Percentiles rank a stretch among this genome's conserved stretches.
Conservation (phyloP, 2,888 invertebrate genomes). For the Coleophora deauratella region DNA sequence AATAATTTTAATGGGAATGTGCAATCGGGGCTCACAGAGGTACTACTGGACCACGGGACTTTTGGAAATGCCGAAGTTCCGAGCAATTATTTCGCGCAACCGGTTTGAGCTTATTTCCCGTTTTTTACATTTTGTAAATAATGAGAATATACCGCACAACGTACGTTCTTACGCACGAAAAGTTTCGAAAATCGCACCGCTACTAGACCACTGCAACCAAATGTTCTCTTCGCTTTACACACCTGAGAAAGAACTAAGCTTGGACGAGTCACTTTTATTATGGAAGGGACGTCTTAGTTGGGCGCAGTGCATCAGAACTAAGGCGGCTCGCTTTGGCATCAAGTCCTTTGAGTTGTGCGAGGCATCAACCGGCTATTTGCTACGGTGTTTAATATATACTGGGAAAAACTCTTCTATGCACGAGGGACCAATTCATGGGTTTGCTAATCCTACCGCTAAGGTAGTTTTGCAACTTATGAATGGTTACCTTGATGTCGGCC, state of each 20-base stretch:
- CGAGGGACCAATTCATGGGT: constrained; percentile 9
- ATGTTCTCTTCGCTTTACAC: constrained; percentile 10
- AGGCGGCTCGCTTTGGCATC: constrained; percentile 15
- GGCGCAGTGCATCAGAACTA: constrained; percentile 14
- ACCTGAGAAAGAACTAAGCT: not conserved
- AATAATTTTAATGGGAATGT: too few relatives aligned
- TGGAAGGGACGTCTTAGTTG: constrained; percentile 14
- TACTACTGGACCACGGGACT: too few relatives aligned
- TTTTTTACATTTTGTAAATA: constrained; percentile 16
- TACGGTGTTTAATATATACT: constrained; percentile 6
- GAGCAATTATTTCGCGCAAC: constrained; percentile 15
- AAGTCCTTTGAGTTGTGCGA: constrained; percentile 16
- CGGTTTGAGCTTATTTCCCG: constrained; percentile 11
- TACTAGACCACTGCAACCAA: constrained; percentile 14
- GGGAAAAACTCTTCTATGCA: constrained; percentile 4
- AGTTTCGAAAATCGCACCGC: constrained; percentile 15
- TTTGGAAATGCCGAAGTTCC: too few relatives aligned
- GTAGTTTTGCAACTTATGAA: constrained; percentile 13
- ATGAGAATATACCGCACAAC: too few relatives aligned
- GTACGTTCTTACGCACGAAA: constrained; percentile 10
- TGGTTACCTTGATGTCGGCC: constrained; percentile 12
- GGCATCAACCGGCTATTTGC: constrained; percentile 11
- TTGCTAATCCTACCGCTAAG: constrained; percentile 15
- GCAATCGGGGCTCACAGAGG: too few relatives aligned
- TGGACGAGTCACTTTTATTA: constrained; percentile 14